Conservation (phyloP, 2,888 invertebrate species). For the Rhorus exstirpatorius region DNA sequence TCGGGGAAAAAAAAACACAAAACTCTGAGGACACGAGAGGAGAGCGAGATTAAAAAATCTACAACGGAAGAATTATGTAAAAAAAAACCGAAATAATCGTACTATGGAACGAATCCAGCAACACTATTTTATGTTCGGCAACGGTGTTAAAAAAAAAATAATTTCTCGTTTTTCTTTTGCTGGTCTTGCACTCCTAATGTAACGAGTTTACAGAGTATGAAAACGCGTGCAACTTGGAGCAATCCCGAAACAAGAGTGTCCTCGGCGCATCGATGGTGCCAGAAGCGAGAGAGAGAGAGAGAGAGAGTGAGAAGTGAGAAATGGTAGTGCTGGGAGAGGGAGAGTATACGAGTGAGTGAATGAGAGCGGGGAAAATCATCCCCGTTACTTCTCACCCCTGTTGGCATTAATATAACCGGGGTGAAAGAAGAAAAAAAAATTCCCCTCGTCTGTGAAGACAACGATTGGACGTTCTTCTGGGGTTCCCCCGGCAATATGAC, state of each 20-base stretch:
- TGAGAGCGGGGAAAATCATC: conserved; percentile 48
- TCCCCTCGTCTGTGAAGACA: conserved; percentile 62
- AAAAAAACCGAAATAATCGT: conserved; percentile 25
- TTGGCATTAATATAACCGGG: conserved; percentile 76
- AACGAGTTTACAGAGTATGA: conserved; percentile 60
- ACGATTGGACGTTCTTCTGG: conserved; percentile 76
- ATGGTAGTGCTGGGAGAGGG: conserved; percentile 73
- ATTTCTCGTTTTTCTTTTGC: background rate
- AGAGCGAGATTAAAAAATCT: conserved; percentile 20
- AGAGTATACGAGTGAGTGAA: conserved; percentile 62
- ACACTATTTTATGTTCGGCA: conserved; percentile 19
- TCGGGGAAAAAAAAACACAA: conserved; percentile 15
- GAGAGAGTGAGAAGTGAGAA: conserved; percentile 57
- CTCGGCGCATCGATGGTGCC: conserved; percentile 77
- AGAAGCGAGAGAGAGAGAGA: conserved; percentile 62
- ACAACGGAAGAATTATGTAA: conserved; percentile 17
- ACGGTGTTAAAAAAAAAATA: background rate
- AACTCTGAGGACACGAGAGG: conserved; percentile 2
- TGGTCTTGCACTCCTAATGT: conserved; percentile 9
- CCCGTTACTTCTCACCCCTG: conserved; percentile 76
- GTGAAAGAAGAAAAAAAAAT: conserved; percentile 78
- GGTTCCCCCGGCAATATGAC: conserved; percentile 77
- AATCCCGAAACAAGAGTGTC: conserved; percentile 84
- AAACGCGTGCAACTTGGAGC: conserved; percentile 82
- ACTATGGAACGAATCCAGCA: background rate